Evolutionary conservation across 2,888 invertebrate species (phyloP).

Genomic region (Meliscaeva auricollis): DNA sequence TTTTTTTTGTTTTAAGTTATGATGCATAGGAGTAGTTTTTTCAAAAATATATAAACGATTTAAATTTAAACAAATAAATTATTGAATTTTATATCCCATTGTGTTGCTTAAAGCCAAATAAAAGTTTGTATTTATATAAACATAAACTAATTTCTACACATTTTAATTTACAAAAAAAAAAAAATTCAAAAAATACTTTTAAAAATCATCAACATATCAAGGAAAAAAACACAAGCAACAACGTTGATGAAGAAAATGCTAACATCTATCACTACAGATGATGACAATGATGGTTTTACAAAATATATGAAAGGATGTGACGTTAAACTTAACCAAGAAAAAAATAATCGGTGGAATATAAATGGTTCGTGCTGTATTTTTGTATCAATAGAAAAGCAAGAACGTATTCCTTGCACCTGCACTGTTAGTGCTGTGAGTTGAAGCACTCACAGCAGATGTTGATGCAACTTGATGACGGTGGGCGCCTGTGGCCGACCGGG

Average conservation of each 20-base stretch:
- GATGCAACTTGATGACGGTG: conserved; percentile 57
- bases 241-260: conserved; percentile 34
- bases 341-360: conserved; percentile 69
- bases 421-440: conserved; percentile 44
- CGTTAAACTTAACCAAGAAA: conserved; percentile 54
- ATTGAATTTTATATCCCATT: conserved; percentile 49
- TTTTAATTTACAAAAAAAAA: conserved; percentile 43
- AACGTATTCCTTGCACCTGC: conserved; percentile 52
- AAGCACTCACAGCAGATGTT: conserved; percentile 46
- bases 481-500: conserved; percentile 54
- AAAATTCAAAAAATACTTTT: conserved; percentile 20
- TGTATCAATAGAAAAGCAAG: conserved; percentile 65
- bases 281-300: conserved; percentile 56
- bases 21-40: conserved; percentile 14
- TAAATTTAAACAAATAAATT: conserved; percentile 61
- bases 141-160: conserved; percentile 52
- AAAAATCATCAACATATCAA: conserved; percentile 25
- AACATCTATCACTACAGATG: conserved; percentile 39
- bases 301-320: conserved; percentile 47
- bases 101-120: conserved; percentile 54
- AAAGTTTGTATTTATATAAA: conserved; percentile 30
- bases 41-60: conserved; percentile 13
- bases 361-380: conserved; percentile 56
- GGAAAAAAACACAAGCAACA: conserved; percentile 32
- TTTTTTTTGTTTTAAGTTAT: conserved; percentile 6